phyloP scores from a whole-genome alignment of 2,113 vertebrate genomes.

The Thunnus maccoyii region DNA sequence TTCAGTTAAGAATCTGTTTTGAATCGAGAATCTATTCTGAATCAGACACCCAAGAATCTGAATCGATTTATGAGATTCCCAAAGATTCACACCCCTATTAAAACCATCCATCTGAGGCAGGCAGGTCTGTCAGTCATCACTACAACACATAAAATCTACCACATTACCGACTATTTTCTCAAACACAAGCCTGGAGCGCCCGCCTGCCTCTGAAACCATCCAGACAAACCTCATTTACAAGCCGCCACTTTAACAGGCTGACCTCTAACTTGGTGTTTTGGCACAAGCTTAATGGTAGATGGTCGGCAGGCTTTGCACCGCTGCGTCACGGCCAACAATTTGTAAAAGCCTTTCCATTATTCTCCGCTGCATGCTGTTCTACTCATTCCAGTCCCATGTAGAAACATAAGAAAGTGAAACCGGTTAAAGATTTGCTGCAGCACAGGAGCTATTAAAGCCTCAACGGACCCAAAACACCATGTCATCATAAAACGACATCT shows the following conservation, averaged over 20 bases:
- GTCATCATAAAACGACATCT: conserved; percentile 24
- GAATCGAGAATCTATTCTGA: no score
- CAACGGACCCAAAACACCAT: neutral
- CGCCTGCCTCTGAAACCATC: neutral
- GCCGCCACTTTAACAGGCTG: conserved; percentile 14
- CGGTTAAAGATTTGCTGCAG: conserved; percentile 2
- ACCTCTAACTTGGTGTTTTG: conserved; percentile 29
- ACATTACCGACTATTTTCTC: neutral
- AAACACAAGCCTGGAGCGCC: neutral
- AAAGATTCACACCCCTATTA: no score
- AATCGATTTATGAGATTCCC: no score
- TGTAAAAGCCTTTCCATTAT: neutral
- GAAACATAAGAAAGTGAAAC: neutral
- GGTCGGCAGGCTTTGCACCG: neutral
- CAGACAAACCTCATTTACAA: conserved; percentile 13
- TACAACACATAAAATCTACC: neutral
- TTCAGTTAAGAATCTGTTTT: no score
- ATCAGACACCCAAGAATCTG: no score
- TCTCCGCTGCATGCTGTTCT: neutral
- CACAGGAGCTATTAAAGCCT: conserved; percentile 39
- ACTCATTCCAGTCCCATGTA: no score
- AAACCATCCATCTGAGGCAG: neutral
- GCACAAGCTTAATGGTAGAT: neutral
- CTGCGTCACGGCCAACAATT: conserved; percentile 1
- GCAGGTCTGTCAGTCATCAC: neutral